phyloP scores from a whole-genome alignment of 2,888 invertebrate species.

The Acrobasis suavella region DNA sequence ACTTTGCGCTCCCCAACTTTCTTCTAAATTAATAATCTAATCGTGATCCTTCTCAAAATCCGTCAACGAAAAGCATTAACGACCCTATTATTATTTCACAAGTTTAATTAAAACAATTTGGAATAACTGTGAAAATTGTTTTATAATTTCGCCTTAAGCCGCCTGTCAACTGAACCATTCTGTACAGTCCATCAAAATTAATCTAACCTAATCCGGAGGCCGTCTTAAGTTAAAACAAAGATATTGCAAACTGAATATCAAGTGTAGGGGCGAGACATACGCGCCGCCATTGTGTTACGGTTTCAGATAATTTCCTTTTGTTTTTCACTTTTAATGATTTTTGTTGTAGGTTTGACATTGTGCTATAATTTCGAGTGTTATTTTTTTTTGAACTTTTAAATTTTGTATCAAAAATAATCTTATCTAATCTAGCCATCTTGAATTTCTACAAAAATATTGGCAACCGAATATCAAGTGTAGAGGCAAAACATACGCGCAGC shows the following conservation, averaged over 20 bases:
- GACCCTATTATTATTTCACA: conserved; percentile 59
- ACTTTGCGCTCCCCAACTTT: neutral
- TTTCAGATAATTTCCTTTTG: too few relatives aligned
- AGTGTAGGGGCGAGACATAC: conserved; percentile 47
- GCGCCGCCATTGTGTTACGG: conserved; percentile 27
- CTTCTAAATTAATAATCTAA: conserved; percentile 28
- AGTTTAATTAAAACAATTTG: conserved; percentile 74
- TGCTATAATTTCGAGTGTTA: too few relatives aligned
- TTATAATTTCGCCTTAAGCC: conserved; percentile 71
- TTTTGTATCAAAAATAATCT: too few relatives aligned
- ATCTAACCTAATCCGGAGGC: conserved; percentile 74
- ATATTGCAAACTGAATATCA: conserved; percentile 74
- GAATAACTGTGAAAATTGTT: conserved; percentile 67
- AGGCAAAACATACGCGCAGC: too few relatives aligned
- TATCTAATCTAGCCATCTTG: too few relatives aligned
- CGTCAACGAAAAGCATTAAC: conserved; percentile 53
- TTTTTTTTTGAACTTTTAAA: too few relatives aligned
- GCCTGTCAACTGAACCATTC: conserved; percentile 76
- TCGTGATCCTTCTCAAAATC: conserved; percentile 52
- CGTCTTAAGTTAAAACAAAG: conserved; percentile 77
- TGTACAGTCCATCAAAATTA: conserved; percentile 79
- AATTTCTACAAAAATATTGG: too few relatives aligned
- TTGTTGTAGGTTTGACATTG: too few relatives aligned
- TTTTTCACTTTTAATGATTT: too few relatives aligned
- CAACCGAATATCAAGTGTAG: too few relatives aligned